Conservation (phyloP, 2,797 vertebrate species). For the Spatula versicolor region DNA sequence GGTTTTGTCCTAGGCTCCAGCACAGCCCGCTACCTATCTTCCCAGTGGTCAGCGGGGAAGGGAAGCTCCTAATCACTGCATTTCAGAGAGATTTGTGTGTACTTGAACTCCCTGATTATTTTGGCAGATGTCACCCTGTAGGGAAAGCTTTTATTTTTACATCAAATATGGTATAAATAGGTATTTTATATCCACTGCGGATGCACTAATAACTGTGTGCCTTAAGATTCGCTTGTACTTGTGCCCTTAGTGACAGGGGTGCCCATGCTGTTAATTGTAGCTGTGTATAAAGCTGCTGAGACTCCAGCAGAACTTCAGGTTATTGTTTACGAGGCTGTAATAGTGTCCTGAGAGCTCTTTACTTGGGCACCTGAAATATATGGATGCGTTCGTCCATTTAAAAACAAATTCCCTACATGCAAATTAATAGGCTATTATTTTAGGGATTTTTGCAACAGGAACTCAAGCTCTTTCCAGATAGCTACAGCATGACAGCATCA, state of each 20-base stretch:
- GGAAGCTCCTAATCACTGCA: background rate
- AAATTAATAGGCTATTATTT: background rate
- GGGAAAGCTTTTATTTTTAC: background rate
- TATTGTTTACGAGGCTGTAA: background rate
- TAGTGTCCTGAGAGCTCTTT: background rate
- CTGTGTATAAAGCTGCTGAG: background rate
- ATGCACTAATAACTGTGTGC: background rate
- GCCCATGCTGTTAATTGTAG: background rate
- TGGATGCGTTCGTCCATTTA: background rate
- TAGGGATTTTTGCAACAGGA: background rate
- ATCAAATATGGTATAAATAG: background rate
- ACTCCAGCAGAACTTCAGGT: background rate
- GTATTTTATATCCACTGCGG: background rate
- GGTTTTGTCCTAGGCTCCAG: background rate
- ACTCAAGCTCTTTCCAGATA: background rate
- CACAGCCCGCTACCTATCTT: background rate
- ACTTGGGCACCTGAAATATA: background rate
- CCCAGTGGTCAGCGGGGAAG: background rate
- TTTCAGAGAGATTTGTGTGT: background rate
- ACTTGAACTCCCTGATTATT: background rate
- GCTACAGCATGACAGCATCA: background rate
- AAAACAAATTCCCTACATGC: background rate
- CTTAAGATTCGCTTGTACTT: background rate
- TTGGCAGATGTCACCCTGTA: background rate
- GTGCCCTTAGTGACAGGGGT: background rate